Conservation (phyloP, 1,140 invertebrate genomes). For the Hyphantria cunea region DNA sequence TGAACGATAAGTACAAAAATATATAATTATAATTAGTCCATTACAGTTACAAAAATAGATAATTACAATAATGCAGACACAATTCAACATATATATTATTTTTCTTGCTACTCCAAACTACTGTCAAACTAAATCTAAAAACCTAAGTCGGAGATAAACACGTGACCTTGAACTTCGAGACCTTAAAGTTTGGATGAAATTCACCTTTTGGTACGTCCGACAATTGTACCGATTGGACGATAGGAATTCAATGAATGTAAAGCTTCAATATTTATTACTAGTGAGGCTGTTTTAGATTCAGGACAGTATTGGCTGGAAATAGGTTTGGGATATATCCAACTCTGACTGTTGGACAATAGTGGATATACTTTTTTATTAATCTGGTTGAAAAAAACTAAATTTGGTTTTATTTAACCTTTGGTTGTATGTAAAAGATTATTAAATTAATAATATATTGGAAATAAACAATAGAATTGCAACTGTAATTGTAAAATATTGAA, state of each 20-base stretch:
- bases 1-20: too few relatives aligned
- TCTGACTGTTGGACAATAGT: background rate
- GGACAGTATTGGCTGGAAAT: background rate
- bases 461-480: too few relatives aligned
- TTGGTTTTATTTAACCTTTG: too few relatives aligned
- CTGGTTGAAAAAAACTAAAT: too few relatives aligned
- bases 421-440: too few relatives aligned
- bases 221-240: background rate
- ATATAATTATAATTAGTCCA: too few relatives aligned
- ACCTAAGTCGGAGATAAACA: slow-evolving; percentile 1
- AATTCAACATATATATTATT: background rate
- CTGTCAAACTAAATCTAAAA: background rate
- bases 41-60: too few relatives aligned
- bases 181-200: slow-evolving; percentile 13
- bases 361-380: too few relatives aligned
- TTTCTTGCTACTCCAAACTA: slow-evolving; percentile 1
- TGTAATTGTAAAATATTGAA: too few relatives aligned
- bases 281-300: background rate
- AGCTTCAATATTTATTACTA: background rate
- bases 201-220: slow-evolving; percentile 5
- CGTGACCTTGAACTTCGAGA: slow-evolving; percentile 9
- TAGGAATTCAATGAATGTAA: slow-evolving; percentile 7
- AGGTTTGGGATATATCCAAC: background rate
- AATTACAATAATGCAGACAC: background rate
- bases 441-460: too few relatives aligned